A percentile compares a stretch with the other conserved stretches of the same genome.
phyloP scores from a whole-genome alignment of 2,797 vertebrate genomes.

The Halcyon chelicuti region DNA sequence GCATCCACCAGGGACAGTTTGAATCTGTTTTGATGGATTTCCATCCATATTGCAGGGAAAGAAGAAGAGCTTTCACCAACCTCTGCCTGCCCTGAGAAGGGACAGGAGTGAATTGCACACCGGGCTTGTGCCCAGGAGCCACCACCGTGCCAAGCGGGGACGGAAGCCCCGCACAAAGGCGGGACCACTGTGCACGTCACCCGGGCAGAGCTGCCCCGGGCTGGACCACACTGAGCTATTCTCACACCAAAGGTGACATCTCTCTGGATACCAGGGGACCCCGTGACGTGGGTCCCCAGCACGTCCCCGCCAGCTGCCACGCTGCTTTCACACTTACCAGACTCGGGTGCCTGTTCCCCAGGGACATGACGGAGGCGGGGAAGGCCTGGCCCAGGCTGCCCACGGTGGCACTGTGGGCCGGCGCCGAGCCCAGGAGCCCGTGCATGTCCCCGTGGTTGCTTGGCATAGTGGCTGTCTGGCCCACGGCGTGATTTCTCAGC shows the following conservation, averaged over 20 bases:
- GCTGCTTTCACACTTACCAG: constrained; percentile 83
- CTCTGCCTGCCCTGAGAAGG: not conserved
- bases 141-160: accelerated
- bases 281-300: accelerated
- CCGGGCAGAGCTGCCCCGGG: accelerated
- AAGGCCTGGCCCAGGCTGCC: constrained; percentile 88
- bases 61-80: not conserved
- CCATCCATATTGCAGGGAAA: not conserved
- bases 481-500: constrained; percentile 93
- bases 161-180: accelerated
- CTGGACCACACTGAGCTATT: not conserved
- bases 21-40: not conserved
- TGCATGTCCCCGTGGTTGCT: constrained; percentile 90
- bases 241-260: accelerated
- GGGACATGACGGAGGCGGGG: constrained; percentile 84
- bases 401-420: constrained; percentile 84
- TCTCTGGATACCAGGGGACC: not conserved
- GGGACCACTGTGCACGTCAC: not conserved
- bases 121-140: not conserved
- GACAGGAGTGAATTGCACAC: not conserved
- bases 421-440: constrained; percentile 80
- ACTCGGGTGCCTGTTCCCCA: constrained; percentile 87
- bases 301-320: accelerated
- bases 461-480: constrained; percentile 83
- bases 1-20: not conserved